Conservation (phyloP, 2,113 vertebrate genomes). For the Pituophis catenifer region DNA sequence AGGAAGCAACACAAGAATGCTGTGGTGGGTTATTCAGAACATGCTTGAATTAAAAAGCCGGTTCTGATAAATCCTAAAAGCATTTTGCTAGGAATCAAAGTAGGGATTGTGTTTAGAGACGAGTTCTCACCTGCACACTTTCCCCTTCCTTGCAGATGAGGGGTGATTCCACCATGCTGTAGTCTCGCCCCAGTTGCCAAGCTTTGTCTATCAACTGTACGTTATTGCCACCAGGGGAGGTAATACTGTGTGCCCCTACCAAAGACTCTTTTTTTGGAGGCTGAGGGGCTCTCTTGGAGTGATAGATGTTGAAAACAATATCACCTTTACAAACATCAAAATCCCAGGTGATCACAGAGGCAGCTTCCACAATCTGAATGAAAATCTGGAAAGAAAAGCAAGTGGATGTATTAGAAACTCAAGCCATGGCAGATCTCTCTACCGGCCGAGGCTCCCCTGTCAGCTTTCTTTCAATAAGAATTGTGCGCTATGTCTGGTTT, state of each 20-base stretch:
- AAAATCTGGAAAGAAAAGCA: constrained; percentile 74
- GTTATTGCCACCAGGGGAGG: constrained; percentile 81
- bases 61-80: not conserved
- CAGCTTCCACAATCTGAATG: constrained; percentile 88
- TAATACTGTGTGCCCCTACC: constrained; percentile 77
- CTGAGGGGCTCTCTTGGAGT: constrained; percentile 86
- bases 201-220: constrained; percentile 85
- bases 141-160: constrained; percentile 91
- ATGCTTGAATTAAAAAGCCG: not conserved
- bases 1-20: not conserved
- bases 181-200: constrained; percentile 90
- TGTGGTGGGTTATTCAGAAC: not conserved
- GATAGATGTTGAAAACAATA: constrained; percentile 90
- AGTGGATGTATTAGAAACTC: not conserved
- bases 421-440: not conserved
- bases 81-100: not conserved
- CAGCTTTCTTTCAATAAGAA: not conserved
- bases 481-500: not conserved
- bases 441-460: not conserved
- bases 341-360: constrained; percentile 96
- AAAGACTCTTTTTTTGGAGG: constrained; percentile 83
- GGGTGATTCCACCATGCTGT: constrained; percentile 91
- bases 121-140: constrained; percentile 85
- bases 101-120: not conserved
- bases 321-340: constrained; percentile 96